Percentiles rank a stretch among this genome's conserved stretches.
Conservation (phyloP, 2,888 invertebrate genomes). For the Phrixothrix hirtus region DNA sequence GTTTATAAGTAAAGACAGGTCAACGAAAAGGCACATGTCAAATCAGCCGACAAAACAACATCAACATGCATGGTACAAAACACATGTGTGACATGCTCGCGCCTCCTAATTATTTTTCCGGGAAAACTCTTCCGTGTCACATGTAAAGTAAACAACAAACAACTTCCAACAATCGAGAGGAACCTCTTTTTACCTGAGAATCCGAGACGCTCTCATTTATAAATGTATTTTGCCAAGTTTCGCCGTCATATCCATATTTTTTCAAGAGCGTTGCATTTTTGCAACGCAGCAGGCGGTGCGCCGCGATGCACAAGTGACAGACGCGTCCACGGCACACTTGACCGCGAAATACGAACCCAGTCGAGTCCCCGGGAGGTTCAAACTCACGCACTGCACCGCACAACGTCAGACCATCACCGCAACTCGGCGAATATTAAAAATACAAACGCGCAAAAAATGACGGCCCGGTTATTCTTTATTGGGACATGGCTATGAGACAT, state of each 20-base stretch:
- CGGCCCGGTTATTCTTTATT: conserved; percentile 57
- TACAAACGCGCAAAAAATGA: conserved; percentile 58
- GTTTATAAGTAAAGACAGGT: conserved; percentile 29
- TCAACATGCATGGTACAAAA: conserved; percentile 23
- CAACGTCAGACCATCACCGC: conserved; percentile 51
- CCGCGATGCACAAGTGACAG: conserved; percentile 39
- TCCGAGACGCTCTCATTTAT: conserved; percentile 38
- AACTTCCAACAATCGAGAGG: too few relatives aligned
- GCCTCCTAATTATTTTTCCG: conserved; percentile 1
- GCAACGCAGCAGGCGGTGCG: conserved; percentile 37
- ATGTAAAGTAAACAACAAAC: conserved; percentile 1
- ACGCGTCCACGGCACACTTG: conserved; percentile 44
- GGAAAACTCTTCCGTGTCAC: too few relatives aligned
- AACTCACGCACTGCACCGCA: conserved; percentile 35
- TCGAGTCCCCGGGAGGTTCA: conserved; percentile 36
- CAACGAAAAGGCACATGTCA: conserved; percentile 27
- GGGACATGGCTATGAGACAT: conserved; percentile 64
- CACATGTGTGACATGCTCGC: conserved; percentile 9
- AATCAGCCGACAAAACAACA: conserved; percentile 22
- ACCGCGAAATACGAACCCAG: conserved; percentile 49
- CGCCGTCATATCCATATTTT: conserved; percentile 32
- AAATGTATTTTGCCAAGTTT: conserved; percentile 27
- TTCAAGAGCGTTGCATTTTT: conserved; percentile 35
- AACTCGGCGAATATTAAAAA: conserved; percentile 56
- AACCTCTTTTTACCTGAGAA: conserved; percentile 33